These are phyloP conservation scores for Gymnopithys bicolor DNA, from an alignment of 2,797 vertebrate genomes.

Conservation along the genomic window DNA sequence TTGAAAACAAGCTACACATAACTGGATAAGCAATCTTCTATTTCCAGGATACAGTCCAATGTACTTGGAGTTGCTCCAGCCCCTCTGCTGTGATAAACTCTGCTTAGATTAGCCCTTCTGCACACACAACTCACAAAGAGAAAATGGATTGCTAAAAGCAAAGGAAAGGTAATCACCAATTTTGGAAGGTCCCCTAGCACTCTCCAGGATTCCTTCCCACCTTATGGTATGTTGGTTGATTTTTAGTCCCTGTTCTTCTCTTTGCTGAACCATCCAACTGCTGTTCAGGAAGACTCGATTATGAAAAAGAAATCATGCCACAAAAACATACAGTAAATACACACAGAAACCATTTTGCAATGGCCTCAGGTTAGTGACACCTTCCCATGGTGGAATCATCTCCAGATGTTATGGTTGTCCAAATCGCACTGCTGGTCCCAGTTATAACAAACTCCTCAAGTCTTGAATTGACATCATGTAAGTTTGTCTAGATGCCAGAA, in stretches of 20 bases:
- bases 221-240: background rate
- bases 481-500: background rate
- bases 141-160: background rate
- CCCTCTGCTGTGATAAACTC: background rate
- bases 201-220: background rate
- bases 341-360: background rate
- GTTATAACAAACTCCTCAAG: background rate
- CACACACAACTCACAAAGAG: background rate
- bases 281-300: background rate
- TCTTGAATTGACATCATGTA: background rate
- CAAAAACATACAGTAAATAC: background rate
- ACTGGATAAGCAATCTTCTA: background rate
- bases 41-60: slow-evolving; percentile 2
- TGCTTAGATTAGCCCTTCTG: background rate
- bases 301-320: background rate
- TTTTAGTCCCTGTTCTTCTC: background rate
- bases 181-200: background rate
- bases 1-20: slow-evolving; percentile 7
- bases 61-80: background rate
- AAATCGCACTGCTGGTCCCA: background rate
- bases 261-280: background rate
- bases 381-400: background rate
- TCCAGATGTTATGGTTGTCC: background rate
- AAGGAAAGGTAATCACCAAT: background rate
- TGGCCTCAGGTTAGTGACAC: background rate